phyloP scores from a whole-genome alignment of 2,797 vertebrate genomes.

The Gouania willdenowi region DNA sequence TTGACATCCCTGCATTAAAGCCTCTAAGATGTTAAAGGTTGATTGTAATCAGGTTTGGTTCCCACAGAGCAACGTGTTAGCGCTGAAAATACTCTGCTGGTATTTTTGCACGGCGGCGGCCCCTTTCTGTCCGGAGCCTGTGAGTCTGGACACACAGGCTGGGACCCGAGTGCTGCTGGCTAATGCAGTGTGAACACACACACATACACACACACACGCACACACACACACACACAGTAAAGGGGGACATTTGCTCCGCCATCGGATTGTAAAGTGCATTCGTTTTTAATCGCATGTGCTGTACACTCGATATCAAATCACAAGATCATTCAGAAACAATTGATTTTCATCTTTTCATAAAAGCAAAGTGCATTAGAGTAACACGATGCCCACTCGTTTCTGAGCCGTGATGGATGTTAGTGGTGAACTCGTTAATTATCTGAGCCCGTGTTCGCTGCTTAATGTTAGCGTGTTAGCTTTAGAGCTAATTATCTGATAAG shows the following conservation, averaged over 20 bases:
- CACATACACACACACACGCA: constrained; percentile 5
- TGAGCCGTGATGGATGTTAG: constrained; percentile 50
- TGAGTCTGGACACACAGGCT: constrained; percentile 69
- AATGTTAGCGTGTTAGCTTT: constrained; percentile 9
- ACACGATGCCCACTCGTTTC: constrained; percentile 54
- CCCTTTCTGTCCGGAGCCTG: constrained; percentile 63
- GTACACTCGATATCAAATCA: constrained; percentile 47
- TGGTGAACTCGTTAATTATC: constrained; percentile 23
- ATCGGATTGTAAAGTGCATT: constrained; percentile 46
- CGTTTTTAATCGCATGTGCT: constrained; percentile 62
- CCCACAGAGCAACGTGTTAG: constrained; percentile 29
- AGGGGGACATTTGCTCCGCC: constrained; percentile 37
- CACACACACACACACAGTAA: constrained; percentile 2
- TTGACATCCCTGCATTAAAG: too few relatives aligned
- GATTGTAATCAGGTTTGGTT: not conserved
- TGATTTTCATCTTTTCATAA: constrained; percentile 72
- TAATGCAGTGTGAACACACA: constrained; percentile 24
- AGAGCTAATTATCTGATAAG: constrained; percentile 20
- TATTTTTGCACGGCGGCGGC: constrained; percentile 49
- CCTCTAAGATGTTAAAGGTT: too few relatives aligned
- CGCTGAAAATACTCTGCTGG: constrained; percentile 64
- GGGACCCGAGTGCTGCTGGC: constrained; percentile 44
- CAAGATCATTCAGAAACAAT: constrained; percentile 67
- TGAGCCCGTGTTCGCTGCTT: constrained; percentile 20
- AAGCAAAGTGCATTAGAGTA: constrained; percentile 70